Evolutionary conservation across 2,797 vertebrate species (phyloP).

Genomic region (Dendrocincla tyrannina): DNA sequence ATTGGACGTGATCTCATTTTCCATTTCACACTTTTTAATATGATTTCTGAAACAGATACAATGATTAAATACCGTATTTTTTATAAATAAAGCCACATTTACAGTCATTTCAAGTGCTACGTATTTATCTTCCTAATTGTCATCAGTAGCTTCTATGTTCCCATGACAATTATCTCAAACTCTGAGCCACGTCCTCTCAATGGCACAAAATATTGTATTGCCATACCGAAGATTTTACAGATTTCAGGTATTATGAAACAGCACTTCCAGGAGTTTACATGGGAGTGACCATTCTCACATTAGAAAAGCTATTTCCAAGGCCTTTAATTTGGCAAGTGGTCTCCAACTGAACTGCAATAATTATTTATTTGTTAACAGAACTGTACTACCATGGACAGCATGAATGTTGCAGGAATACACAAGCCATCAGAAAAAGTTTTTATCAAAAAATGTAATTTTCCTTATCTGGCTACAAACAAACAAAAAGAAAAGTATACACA

Average conservation of each 20-base stretch:
- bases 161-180: background rate
- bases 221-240: background rate
- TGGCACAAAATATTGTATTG: background rate
- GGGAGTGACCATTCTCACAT: background rate
- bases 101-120: background rate
- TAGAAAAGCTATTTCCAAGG: background rate
- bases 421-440: background rate
- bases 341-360: background rate
- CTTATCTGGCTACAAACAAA: background rate
- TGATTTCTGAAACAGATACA: constrained; percentile 74
- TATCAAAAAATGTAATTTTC: background rate
- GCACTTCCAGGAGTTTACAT: background rate
- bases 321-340: background rate
- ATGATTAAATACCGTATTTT: background rate
- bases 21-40: constrained; percentile 67
- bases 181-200: background rate
- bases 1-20: constrained; percentile 69
- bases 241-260: background rate
- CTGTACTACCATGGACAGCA: background rate
- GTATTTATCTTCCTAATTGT: background rate
- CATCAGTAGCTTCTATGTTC: background rate
- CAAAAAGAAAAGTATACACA: background rate
- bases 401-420: background rate
- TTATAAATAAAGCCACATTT: background rate
- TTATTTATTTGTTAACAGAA: background rate